These are phyloP conservation scores for Monochamus saltuarius DNA, from an alignment of 1,140 invertebrate species.

Conservation along the genomic window DNA sequence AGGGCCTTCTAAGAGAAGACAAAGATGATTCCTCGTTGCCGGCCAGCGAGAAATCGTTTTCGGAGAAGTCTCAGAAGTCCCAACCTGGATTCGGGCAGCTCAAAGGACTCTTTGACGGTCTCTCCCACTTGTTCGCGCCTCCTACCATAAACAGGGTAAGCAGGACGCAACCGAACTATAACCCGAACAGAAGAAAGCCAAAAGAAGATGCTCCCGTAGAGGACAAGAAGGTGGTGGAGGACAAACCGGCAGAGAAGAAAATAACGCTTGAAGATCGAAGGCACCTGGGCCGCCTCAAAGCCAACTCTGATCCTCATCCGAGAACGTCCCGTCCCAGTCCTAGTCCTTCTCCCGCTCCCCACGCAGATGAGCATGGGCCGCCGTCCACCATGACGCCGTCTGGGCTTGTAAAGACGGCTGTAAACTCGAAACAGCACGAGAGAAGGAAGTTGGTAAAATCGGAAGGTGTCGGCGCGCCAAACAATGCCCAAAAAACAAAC, in stretches of 20 bases:
- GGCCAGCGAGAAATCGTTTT: slow-evolving; percentile 16
- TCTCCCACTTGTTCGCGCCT: slow-evolving; percentile 80
- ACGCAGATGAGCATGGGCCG: slow-evolving; percentile 6
- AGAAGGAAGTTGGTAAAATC: slow-evolving; percentile 35
- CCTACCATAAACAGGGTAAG: slow-evolving; percentile 53
- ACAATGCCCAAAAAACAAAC: slow-evolving; percentile 9
- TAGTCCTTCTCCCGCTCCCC: slow-evolving; percentile 5
- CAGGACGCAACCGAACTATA: slow-evolving; percentile 56
- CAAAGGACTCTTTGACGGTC: slow-evolving; percentile 77
- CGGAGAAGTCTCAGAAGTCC: slow-evolving; percentile 24
- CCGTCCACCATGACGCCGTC: slow-evolving; percentile 58
- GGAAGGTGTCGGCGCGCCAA: slow-evolving; percentile 39
- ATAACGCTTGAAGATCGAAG: slow-evolving; percentile 45
- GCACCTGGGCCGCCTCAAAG: slow-evolving; percentile 4
- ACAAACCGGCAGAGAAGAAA: slow-evolving; percentile 22
- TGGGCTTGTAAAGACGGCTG: slow-evolving; percentile 65
- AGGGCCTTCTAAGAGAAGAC: slow-evolving; percentile 20
- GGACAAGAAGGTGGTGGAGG: slow-evolving; percentile 20
- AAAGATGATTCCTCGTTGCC: slow-evolving; percentile 8
- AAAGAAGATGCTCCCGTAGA: slow-evolving; percentile 25
- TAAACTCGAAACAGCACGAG: slow-evolving; percentile 62
- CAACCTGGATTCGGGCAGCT: slow-evolving; percentile 63
- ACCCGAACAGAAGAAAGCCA: slow-evolving; percentile 54
- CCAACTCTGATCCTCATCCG: slow-evolving; percentile 2
- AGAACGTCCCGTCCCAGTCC: slow-evolving; percentile 25